Percentiles rank a stretch among this genome's conserved stretches.
Conservation (phyloP, 2,888 invertebrate genomes). For the Taenaris catops region DNA sequence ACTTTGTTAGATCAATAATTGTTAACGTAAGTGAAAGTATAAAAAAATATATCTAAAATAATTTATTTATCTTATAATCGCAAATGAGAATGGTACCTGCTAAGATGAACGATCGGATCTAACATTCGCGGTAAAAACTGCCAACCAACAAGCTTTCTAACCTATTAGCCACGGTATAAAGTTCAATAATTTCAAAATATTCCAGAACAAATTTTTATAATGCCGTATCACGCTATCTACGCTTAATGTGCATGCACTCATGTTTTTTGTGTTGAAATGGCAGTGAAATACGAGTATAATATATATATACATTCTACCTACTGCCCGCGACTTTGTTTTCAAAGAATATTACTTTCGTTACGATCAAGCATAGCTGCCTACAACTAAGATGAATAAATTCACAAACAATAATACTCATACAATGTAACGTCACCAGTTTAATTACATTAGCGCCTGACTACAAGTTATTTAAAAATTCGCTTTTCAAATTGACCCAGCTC, state of each 20-base stretch:
- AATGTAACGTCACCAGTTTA: too few species aligned
- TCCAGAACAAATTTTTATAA: conserved; percentile 16
- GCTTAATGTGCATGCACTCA: background rate
- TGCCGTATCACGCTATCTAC: conserved; percentile 7
- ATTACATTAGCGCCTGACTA: too few species aligned
- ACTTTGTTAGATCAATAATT: conserved; percentile 18
- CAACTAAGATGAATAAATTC: too few species aligned
- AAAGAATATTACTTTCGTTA: too few species aligned
- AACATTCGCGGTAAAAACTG: background rate
- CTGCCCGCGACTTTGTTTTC: background rate
- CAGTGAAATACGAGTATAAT: background rate
- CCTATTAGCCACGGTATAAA: conserved; percentile 21
- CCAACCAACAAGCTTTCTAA: conserved; percentile 8
- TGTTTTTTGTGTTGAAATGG: background rate
- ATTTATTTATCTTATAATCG: conserved; percentile 6
- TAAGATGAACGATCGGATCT: conserved; percentile 8
- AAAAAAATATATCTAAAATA: conserved; percentile 10
- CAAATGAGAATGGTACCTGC: conserved; percentile 4
- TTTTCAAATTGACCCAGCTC: too few species aligned
- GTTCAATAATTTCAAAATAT: conserved; percentile 23
- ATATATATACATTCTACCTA: background rate
- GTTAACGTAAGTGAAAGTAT: conserved; percentile 19
- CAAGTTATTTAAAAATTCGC: too few species aligned
- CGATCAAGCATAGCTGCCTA: too few species aligned
- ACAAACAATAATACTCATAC: too few species aligned